phyloP scores from a whole-genome alignment of 2,888 invertebrate species.

The Drosophila picticornis region DNA sequence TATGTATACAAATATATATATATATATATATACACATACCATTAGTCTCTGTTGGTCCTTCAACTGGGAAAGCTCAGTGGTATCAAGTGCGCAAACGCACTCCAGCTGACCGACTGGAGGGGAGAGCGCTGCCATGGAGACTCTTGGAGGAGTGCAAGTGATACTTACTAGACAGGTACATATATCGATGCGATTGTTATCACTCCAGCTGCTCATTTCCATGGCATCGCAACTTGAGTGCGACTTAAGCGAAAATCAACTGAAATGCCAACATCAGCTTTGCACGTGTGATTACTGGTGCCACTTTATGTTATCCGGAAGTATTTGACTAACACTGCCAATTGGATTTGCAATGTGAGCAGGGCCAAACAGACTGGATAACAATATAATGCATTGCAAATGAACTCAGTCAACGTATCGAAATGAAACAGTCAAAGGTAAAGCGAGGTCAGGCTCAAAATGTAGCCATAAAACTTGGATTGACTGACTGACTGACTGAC shows the following conservation, averaged over 20 bases:
- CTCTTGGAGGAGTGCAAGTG: conserved; percentile 22
- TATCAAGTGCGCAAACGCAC: conserved; percentile 42
- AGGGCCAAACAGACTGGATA: conserved; percentile 50
- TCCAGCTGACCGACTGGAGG: background rate
- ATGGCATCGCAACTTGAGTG: conserved; percentile 60
- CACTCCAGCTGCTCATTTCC: conserved; percentile 9
- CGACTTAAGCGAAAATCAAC: conserved; percentile 65
- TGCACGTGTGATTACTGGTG: conserved; percentile 25
- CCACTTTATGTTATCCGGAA: conserved; percentile 57
- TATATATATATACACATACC: background rate
- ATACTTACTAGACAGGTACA: background rate
- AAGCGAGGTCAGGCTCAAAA: conserved; percentile 6
- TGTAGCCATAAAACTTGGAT: background rate
- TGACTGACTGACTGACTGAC: background rate
- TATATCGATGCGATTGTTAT: background rate
- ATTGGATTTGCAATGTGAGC: conserved; percentile 63
- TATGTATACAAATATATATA: no score
- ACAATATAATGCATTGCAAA: conserved; percentile 47
- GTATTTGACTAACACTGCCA: conserved; percentile 70
- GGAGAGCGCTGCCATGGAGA: conserved; percentile 15
- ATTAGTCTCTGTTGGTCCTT: background rate
- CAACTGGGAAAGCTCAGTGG: conserved; percentile 3
- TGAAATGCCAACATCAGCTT: conserved; percentile 17
- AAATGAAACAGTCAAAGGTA: conserved; percentile 12
- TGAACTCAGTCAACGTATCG: conserved; percentile 25